Base-by-base conservation (phyloP, 2,888 invertebrate species). In the Eurytoma californica region DNA sequence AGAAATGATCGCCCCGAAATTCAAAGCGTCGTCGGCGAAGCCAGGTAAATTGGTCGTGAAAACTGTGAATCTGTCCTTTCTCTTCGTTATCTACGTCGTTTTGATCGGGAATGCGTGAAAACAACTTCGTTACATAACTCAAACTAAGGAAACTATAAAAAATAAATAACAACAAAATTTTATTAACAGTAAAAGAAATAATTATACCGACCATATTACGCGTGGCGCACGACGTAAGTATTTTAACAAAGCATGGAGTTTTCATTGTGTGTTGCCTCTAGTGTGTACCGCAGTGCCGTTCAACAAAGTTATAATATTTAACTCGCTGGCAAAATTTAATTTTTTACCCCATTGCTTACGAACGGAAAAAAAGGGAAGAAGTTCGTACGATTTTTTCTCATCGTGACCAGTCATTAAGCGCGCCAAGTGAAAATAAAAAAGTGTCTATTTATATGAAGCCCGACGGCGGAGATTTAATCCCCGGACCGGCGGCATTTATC, bases 1-100 rank as follows among this genome's bases (percentile, higher is more conserved):
- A 94, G 94, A 94, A 91, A 94, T 94, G 94, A 93, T 95, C 89
- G 92, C 94, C 85, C 96, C 96, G 85, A 95, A 94, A 90, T 96
- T 96, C 92, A 96, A 95, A 92, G 96, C 96, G 86, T 95, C 94
- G 88, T 94, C 95, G 86, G 92, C 94, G 82, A 93, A 93, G 85
- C 92, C 94, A 94, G 94, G 95, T 94, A 94, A 90, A 87, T 84
- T 84, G 63, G 78, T 80, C 77, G 75, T 83, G 77, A 66, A 57
- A 79, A 75, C 72, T 61, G 69, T 82, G 65, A 57, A 79, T 74
- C 72, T 61, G 69, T 82, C 70, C n/a, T 75, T 39, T 61, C 1
- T 3, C 4, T 72, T 55, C 49, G 47, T 60, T 24, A 55, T 72
- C 20, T 66, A 13, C 49, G 53, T 60, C 39, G 7, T 39, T 39